These are phyloP conservation scores for Drepana falcataria DNA, from an alignment of 2,888 invertebrate species.

Conservation along the genomic window DNA sequence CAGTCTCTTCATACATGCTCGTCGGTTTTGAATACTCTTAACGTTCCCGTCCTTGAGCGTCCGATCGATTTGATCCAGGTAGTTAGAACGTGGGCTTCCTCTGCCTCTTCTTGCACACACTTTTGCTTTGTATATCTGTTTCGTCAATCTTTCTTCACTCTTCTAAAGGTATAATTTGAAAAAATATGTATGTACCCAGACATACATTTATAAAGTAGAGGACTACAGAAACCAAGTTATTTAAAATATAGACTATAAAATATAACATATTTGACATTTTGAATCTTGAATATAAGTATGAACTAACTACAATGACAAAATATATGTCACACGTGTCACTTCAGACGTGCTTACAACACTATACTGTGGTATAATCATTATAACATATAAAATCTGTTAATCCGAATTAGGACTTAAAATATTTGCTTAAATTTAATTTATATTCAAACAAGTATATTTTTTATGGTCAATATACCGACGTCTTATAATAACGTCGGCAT, in stretches of 20 bases:
- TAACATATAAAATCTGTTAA: constrained; percentile 23
- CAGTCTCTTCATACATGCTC: too few relatives aligned
- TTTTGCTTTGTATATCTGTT: too few relatives aligned
- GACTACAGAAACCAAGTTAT: neutral
- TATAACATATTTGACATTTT: neutral
- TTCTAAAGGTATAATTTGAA: too few relatives aligned
- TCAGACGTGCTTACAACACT: constrained; percentile 11
- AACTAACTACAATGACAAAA: constrained; percentile 2
- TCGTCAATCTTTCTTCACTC: too few relatives aligned
- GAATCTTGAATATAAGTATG: neutral
- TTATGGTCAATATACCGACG: constrained; percentile 46
- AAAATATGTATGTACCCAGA: neutral
- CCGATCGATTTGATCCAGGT: too few relatives aligned
- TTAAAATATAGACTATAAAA: neutral
- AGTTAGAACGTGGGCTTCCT: too few relatives aligned
- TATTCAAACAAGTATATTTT: constrained; percentile 46
- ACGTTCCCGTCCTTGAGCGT: too few relatives aligned
- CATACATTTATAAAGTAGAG: neutral
- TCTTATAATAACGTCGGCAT: constrained; percentile 36
- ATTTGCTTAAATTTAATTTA: constrained; percentile 55
- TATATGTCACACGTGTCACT: constrained; percentile 7
- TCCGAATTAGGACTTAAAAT: constrained; percentile 34
- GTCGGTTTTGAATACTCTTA: too few relatives aligned
- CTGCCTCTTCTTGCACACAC: too few relatives aligned
- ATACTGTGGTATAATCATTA: constrained; percentile 15